Conservation (phyloP, 2,797 vertebrate genomes). For the Mycteria americana region DNA sequence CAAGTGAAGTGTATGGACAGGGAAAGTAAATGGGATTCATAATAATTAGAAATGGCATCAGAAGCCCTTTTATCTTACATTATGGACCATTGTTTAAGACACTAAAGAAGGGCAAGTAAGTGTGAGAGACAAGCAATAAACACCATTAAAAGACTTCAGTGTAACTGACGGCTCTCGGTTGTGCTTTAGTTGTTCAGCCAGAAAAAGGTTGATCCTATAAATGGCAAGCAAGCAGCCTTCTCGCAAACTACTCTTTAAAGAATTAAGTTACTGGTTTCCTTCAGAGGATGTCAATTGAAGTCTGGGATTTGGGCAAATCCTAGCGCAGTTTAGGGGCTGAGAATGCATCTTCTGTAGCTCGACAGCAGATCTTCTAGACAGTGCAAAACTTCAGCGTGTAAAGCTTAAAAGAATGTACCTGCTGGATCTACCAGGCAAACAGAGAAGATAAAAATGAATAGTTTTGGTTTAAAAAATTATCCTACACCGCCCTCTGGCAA, state of each 20-base stretch:
- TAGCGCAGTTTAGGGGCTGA: background rate
- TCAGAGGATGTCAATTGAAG: background rate
- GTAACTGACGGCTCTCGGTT: background rate
- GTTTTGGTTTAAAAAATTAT: background rate
- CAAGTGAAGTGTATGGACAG: background rate
- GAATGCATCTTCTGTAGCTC: background rate
- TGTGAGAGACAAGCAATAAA: background rate
- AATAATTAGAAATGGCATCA: background rate
- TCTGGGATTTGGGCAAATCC: background rate
- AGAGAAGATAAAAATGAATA: background rate
- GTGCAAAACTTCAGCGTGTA: accelerated
- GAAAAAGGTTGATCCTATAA: background rate
- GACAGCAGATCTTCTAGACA: background rate
- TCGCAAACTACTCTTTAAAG: background rate
- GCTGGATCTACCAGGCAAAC: background rate
- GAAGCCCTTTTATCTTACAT: background rate
- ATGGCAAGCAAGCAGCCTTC: background rate
- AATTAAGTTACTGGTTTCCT: background rate
- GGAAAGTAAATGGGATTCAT: background rate
- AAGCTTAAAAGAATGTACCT: background rate
- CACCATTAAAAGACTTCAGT: background rate
- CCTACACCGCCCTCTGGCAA: slow-evolving; percentile 3
- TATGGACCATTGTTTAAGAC: background rate
- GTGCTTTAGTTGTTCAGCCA: background rate
- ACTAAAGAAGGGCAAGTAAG: background rate